Conservation (phyloP, 2,113 vertebrate species). For the Dasyornis broadbenti region DNA sequence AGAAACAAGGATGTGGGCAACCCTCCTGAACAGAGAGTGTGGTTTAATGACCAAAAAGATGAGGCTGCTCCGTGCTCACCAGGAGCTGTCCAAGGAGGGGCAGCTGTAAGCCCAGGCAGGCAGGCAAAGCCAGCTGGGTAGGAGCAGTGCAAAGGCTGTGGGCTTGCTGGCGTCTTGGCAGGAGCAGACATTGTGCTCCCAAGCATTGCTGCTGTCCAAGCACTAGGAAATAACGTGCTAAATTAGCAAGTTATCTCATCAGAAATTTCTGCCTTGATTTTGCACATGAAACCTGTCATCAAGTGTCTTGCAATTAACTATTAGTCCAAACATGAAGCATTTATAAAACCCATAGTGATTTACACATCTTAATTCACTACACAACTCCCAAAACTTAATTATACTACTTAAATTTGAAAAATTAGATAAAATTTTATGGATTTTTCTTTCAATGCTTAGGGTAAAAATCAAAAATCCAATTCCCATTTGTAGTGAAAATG, state of each 20-base stretch:
- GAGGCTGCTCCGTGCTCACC: background rate
- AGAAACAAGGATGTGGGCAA: background rate
- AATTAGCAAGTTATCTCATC: background rate
- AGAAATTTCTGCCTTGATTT: background rate
- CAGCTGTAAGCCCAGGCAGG: background rate
- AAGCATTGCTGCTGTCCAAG: background rate
- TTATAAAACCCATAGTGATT: background rate
- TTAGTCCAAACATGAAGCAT: background rate
- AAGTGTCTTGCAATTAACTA: background rate
- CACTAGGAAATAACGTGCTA: background rate
- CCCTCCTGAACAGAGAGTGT: accelerated
- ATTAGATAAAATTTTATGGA: background rate
- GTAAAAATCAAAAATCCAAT: background rate
- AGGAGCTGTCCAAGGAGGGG: background rate
- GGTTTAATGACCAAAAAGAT: background rate
- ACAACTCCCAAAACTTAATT: background rate
- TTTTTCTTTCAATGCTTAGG: background rate
- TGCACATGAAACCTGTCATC: background rate
- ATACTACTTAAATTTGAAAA: background rate
- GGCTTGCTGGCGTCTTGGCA: background rate
- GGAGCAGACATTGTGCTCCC: background rate
- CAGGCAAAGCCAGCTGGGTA: background rate
- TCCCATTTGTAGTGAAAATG: background rate
- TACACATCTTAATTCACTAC: background rate
- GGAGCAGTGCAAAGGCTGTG: background rate